These are phyloP conservation scores for Drosophila mimica DNA, from an alignment of 2,888 invertebrate genomes.

Conservation along the genomic window DNA sequence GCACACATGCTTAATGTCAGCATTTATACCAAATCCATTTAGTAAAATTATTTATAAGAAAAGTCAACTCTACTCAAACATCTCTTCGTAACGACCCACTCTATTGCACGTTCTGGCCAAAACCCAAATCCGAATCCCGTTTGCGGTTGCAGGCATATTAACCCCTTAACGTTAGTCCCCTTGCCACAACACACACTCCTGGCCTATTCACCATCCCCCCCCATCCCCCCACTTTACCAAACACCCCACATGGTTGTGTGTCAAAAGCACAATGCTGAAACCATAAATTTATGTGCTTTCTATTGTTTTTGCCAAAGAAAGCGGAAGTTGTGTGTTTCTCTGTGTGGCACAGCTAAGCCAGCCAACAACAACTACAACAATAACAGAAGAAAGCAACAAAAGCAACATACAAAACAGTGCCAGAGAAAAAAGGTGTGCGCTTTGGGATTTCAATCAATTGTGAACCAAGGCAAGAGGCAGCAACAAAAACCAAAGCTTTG, in stretches of 20 bases:
- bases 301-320: conserved; percentile 80
- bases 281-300: conserved; percentile 82
- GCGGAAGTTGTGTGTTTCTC: conserved; percentile 77
- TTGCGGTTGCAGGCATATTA: conserved; percentile 81
- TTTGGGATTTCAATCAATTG: conserved; percentile 81
- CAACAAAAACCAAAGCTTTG: conserved; percentile 70
- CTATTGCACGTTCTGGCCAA: conserved; percentile 26
- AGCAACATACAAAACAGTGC: conserved; percentile 38
- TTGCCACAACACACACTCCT: not conserved
- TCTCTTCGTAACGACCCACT: not conserved
- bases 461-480: conserved; percentile 57
- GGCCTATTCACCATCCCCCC: not conserved
- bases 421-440: conserved; percentile 73
- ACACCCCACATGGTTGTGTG: conserved; percentile 61
- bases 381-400: conserved; percentile 35
- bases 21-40: conserved; percentile 79
- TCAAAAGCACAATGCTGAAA: conserved; percentile 82
- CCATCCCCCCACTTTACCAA: not conserved
- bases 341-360: conserved; percentile 62
- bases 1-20: conserved; percentile 56
- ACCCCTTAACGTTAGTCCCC: conserved; percentile 71
- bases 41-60: conserved; percentile 80
- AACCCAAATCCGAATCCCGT: conserved; percentile 65
- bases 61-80: conserved; percentile 52
- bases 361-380: conserved; percentile 36